Evolutionary conservation across 23 tunicate species (phyloP).

Genomic region (Ciona savignyi): DNA sequence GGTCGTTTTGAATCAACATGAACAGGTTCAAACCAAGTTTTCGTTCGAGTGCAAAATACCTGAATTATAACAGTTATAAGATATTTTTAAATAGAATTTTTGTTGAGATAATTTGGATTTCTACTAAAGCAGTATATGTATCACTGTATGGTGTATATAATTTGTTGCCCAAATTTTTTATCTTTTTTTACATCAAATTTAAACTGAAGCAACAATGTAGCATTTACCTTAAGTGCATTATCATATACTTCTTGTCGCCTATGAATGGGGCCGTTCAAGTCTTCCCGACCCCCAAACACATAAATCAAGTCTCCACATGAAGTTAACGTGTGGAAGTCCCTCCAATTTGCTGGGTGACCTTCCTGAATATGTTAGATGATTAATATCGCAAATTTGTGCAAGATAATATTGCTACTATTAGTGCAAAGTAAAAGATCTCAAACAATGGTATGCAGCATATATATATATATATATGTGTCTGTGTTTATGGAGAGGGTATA

Average conservation of each 20-base stretch:
- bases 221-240: neutral
- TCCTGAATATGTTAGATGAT: neutral
- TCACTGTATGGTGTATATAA: too few species aligned
- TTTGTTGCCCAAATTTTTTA: too few species aligned
- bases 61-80: neutral
- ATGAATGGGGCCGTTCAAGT: neutral
- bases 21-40: neutral
- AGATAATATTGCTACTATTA: neutral
- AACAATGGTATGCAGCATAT: too few species aligned
- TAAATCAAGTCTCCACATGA: neutral
- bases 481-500: too few species aligned
- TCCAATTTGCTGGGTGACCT: neutral
- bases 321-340: neutral
- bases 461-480: too few species aligned
- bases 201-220: too few species aligned
- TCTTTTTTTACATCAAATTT: too few species aligned
- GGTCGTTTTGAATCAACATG: neutral
- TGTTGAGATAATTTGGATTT: too few species aligned
- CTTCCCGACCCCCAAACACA: conserved; percentile 1
- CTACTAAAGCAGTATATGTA: too few species aligned
- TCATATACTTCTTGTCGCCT: neutral
- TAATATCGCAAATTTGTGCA: neutral
- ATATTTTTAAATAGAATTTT: too few species aligned
- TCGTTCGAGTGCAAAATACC: neutral
- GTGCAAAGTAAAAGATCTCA: too few species aligned